Conservation (phyloP, 2,888 invertebrate genomes). For the Epinotia nisella region DNA sequence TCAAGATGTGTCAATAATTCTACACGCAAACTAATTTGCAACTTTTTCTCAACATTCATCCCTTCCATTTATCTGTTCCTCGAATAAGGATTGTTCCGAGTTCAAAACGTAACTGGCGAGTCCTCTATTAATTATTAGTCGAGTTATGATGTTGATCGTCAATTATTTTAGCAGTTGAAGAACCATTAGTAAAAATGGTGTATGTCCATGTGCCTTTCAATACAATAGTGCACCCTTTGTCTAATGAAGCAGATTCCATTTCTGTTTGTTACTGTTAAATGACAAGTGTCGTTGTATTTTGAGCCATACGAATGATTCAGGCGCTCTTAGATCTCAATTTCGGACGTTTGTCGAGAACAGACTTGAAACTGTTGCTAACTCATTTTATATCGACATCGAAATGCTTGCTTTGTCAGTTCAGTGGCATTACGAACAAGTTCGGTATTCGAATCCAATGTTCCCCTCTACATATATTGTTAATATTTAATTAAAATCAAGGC, state of each 20-base stretch:
- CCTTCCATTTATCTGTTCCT: not conserved
- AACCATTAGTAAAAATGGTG: not conserved
- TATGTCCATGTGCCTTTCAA: not conserved
- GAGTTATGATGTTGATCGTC: constrained; percentile 24
- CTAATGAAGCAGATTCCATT: not conserved
- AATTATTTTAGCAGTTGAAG: constrained; percentile 20
- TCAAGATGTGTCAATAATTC: too few species aligned
- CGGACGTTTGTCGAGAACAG: constrained; percentile 14
- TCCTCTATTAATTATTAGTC: not conserved
- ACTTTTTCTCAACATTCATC: not conserved
- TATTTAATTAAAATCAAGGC: not conserved
- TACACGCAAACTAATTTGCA: too few species aligned
- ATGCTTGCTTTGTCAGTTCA: constrained; percentile 11
- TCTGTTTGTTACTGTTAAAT: not conserved
- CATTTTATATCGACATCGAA: constrained; percentile 11
- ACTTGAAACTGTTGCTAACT: constrained; percentile 19
- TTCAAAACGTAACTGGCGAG: not conserved
- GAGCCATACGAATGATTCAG: constrained; percentile 7
- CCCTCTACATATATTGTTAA: not conserved
- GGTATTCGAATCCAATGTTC: not conserved
- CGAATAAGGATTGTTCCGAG: not conserved
- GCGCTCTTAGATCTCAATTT: constrained; percentile 13
- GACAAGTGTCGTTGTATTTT: not conserved
- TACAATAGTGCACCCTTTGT: not conserved
- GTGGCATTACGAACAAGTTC: constrained; percentile 1